A percentile compares a stretch with the other conserved stretches of the same genome.
Conservation (phyloP, 2,797 vertebrate genomes). For the Alectoris magna region DNA sequence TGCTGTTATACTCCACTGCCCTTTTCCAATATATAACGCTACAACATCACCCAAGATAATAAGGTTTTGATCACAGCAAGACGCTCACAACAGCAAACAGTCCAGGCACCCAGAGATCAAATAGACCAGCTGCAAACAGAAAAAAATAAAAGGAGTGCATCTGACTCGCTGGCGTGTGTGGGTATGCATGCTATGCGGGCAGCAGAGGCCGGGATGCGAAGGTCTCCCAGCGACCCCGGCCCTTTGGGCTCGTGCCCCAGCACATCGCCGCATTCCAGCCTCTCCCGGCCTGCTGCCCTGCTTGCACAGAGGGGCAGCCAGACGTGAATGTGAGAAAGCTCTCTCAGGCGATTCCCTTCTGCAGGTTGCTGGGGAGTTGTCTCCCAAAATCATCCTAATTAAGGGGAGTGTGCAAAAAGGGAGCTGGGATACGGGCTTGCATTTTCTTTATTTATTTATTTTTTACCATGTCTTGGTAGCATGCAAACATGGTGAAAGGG, state of each 20-base stretch:
- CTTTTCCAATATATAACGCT: background rate
- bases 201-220: background rate
- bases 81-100: constrained; percentile 33
- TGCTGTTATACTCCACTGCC: constrained; percentile 41
- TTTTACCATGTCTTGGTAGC: constrained; percentile 43
- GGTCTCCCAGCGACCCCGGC: constrained; percentile 51
- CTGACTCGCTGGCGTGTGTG: constrained; percentile 12
- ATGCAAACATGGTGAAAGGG: constrained; percentile 47
- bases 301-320: constrained; percentile 80
- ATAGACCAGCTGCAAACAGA: constrained; percentile 60
- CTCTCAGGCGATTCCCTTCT: constrained; percentile 72
- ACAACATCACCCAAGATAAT: constrained; percentile 34
- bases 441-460: background rate
- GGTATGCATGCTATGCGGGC: constrained; percentile 15
- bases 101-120: constrained; percentile 73
- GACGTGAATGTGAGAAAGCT: constrained; percentile 85
- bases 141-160: constrained; percentile 7
- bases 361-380: background rate
- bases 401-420: background rate
- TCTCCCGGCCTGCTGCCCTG: constrained; percentile 65
- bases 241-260: constrained; percentile 66
- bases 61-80: constrained; percentile 69
- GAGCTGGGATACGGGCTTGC: background rate
- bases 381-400: constrained; percentile 35
- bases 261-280: constrained; percentile 72